Conservation (phyloP, 2,888 invertebrate genomes). For the Cryptophagus acutangulus region DNA sequence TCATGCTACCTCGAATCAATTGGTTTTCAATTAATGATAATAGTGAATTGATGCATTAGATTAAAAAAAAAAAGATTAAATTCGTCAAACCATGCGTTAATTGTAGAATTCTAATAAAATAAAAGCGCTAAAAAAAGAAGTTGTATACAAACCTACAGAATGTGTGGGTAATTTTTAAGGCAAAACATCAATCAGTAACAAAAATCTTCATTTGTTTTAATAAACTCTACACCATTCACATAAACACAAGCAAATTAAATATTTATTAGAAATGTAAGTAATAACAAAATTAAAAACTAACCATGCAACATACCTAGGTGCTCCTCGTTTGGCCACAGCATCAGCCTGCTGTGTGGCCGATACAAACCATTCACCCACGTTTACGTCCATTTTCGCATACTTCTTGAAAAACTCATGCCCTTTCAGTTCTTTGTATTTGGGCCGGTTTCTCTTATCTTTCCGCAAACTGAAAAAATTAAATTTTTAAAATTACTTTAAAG, state of each 20-base stretch:
- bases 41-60: background rate
- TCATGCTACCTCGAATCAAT: background rate
- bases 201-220: constrained; percentile 11
- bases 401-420: constrained; percentile 83
- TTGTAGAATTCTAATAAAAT: background rate
- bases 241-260: constrained; percentile 21
- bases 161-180: constrained; percentile 18
- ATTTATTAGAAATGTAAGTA: constrained; percentile 15
- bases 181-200: constrained; percentile 16
- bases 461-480: constrained; percentile 72
- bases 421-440: constrained; percentile 88
- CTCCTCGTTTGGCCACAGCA: constrained; percentile 43
- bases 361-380: constrained; percentile 82
- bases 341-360: constrained; percentile 53
- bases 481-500: too few species aligned
- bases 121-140: constrained; percentile 8
- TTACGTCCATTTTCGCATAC: constrained; percentile 66
- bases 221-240: constrained; percentile 22
- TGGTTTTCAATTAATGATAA: background rate
- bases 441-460: constrained; percentile 88
- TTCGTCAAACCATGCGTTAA: background rate
- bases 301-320: constrained; percentile 51
- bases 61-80: constrained; percentile 1
- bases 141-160: constrained; percentile 23
- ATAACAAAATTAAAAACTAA: constrained; percentile 36